Conservation (phyloP, 1,140 invertebrate species). For the Lanistes nyassanus region DNA sequence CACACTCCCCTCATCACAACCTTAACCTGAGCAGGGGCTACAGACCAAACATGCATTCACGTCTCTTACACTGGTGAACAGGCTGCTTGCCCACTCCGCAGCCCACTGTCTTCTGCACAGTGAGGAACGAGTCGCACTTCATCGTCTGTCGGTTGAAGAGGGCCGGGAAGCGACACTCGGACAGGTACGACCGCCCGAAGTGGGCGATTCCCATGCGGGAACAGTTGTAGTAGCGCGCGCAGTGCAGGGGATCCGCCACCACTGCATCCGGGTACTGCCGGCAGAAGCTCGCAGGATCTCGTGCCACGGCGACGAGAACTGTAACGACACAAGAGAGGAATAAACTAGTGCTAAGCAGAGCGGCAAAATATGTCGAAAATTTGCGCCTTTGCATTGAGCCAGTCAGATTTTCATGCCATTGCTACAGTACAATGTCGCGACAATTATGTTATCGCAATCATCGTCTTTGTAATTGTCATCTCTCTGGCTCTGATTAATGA, state of each 20-base stretch:
- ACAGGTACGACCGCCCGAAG: slow-evolving; percentile 38
- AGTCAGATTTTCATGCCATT: too few species aligned
- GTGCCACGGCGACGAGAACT: slow-evolving; percentile 30
- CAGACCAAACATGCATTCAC: neutral
- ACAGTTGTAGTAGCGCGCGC: slow-evolving; percentile 54
- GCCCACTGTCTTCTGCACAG: slow-evolving; percentile 27
- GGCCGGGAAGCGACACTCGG: slow-evolving; percentile 52
- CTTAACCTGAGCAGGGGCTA: neutral
- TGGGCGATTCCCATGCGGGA: slow-evolving; percentile 25
- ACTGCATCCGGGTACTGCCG: slow-evolving; percentile 40
- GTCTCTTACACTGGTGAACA: slow-evolving; percentile 26
- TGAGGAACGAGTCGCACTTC: slow-evolving; percentile 47
- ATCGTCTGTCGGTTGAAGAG: slow-evolving; percentile 38
- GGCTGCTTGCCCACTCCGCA: slow-evolving; percentile 23
- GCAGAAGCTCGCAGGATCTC: slow-evolving; percentile 36
- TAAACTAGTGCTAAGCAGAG: too few species aligned
- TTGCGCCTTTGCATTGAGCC: too few species aligned
- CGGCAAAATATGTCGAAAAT: too few species aligned
- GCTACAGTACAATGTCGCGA: too few species aligned
- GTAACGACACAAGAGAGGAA: neutral
- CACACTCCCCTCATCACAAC: neutral
- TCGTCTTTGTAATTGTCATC: too few species aligned
- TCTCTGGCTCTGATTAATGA: too few species aligned
- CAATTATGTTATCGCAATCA: too few species aligned
- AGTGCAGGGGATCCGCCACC: slow-evolving; percentile 45